A percentile compares a stretch with the other conserved stretches of the same genome.
phyloP scores from a whole-genome alignment of 2,113 vertebrate species.

The Eurystomus gularis region DNA sequence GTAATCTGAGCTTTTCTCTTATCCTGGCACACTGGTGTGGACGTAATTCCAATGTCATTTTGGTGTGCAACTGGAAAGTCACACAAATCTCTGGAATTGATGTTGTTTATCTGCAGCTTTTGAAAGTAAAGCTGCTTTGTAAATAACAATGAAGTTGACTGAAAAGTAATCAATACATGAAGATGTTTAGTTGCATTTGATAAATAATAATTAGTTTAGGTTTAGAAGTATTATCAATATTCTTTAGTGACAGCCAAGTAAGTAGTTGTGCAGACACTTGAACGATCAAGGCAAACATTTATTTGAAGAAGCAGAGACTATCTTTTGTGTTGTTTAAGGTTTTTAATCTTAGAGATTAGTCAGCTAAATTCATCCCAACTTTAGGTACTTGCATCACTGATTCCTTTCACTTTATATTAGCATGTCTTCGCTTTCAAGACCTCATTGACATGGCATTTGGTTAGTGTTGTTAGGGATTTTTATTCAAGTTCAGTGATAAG shows the following conservation, averaged over 20 bases:
- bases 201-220: background rate
- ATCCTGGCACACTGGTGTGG: background rate
- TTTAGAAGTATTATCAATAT: background rate
- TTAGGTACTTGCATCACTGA: background rate
- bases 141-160: background rate
- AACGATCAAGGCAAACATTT: background rate
- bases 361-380: background rate
- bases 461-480: background rate
- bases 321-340: background rate
- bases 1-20: background rate
- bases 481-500: background rate
- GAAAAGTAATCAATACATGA: background rate
- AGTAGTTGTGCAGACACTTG: background rate
- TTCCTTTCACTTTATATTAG: background rate
- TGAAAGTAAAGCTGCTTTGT: background rate
- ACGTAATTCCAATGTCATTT: background rate
- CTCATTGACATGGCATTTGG: background rate
- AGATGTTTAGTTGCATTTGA: background rate
- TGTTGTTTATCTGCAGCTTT: background rate
- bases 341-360: background rate
- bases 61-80: background rate
- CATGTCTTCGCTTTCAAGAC: background rate
- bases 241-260: background rate
- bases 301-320: background rate
- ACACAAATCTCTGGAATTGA: background rate